phyloP scores from a whole-genome alignment of 2,113 vertebrate species.

The Castor canadensis region DNA sequence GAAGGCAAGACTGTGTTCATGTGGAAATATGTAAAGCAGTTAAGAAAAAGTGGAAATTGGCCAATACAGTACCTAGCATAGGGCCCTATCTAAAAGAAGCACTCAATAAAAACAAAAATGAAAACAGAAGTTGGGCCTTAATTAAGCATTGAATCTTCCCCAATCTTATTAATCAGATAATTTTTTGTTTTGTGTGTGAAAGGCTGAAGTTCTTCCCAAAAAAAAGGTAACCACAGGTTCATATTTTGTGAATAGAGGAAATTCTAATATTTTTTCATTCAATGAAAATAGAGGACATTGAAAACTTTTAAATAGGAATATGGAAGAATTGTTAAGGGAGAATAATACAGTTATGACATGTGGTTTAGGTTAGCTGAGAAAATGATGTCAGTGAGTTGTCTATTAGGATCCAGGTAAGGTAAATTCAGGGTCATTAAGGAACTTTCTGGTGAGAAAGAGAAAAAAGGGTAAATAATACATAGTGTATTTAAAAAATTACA shows the following conservation, averaged over 20 bases:
- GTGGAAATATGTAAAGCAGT: neutral
- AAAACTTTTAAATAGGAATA: neutral
- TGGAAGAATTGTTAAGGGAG: neutral
- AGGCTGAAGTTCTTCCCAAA: neutral
- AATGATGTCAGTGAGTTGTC: neutral
- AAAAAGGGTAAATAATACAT: neutral
- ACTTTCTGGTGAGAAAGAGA: neutral
- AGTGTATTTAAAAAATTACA: neutral
- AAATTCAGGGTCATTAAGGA: neutral
- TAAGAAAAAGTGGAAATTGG: neutral
- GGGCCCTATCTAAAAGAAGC: neutral
- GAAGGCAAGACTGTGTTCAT: neutral
- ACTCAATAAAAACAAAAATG: neutral
- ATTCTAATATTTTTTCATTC: neutral
- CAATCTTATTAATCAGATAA: neutral
- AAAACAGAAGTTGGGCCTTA: neutral
- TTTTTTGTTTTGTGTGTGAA: neutral
- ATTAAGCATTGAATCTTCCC: neutral
- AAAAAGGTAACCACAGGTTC: neutral
- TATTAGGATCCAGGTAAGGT: neutral
- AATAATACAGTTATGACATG: neutral
- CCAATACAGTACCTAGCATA: neutral
- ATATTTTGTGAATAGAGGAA: neutral
- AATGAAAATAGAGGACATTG: neutral
- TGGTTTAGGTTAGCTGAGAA: neutral